phyloP scores from a whole-genome alignment of 2,797 vertebrate genomes.

The Sphenodon punctatus region DNA sequence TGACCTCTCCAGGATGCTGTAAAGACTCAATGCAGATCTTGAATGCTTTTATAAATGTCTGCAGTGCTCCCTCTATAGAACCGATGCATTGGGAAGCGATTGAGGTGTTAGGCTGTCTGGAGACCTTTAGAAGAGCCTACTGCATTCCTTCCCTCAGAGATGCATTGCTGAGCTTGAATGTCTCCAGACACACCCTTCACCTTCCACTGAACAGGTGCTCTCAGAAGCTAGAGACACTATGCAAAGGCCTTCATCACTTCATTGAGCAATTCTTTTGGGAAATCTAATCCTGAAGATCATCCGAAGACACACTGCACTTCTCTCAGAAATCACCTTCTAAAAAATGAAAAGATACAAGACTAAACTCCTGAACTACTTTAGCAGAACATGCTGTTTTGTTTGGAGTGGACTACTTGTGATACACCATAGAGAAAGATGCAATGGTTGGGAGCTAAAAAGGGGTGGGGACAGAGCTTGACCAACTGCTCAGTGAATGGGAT shows the following conservation, averaged over 20 bases:
- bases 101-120: background rate
- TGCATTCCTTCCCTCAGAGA: fast-evolving
- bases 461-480: background rate
- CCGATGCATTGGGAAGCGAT: background rate
- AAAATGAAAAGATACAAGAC: no score
- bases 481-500: background rate
- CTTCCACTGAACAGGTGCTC: no score
- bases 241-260: no score
- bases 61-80: no score
- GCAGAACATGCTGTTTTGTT: background rate
- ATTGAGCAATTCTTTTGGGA: no score
- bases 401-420: background rate
- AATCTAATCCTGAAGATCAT: no score
- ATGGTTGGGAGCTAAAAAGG: background rate
- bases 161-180: background rate
- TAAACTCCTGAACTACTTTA: background rate
- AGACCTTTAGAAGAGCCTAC: background rate
- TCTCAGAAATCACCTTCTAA: no score
- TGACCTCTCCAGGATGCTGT: background rate
- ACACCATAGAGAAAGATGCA: background rate
- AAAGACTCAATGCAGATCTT: no score
- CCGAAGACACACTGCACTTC: no score
- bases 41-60: background rate
- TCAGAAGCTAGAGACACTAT: no score
- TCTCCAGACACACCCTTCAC: no score